phyloP scores from a whole-genome alignment of 2,888 invertebrate genomes.

The Cataglyphis altisquamis region DNA sequence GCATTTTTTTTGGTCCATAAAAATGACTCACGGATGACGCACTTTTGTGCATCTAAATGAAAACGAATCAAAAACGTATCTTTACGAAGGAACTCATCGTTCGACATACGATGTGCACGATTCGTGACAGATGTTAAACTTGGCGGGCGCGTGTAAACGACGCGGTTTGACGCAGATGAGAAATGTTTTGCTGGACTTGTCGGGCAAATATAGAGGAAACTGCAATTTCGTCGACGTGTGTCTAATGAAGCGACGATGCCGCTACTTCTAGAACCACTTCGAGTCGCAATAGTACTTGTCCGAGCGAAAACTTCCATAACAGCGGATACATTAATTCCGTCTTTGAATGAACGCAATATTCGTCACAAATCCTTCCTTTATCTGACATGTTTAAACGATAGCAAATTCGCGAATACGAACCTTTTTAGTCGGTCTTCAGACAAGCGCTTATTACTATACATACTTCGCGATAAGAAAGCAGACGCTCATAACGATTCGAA shows the following conservation, averaged over 20 bases:
- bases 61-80: not conserved
- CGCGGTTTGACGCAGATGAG: slow-evolving; percentile 42
- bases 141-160: slow-evolving; percentile 33
- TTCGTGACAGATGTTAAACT: slow-evolving; percentile 24
- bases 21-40: not conserved
- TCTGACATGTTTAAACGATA: not conserved
- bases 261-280: slow-evolving; percentile 12
- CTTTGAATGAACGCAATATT: slow-evolving; percentile 44
- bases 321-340: slow-evolving; percentile 23
- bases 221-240: slow-evolving; percentile 47
- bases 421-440: slow-evolving; percentile 4
- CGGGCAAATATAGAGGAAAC: slow-evolving; percentile 39
- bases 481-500: not conserved
- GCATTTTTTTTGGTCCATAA: not conserved
- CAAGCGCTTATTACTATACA: slow-evolving; percentile 28
- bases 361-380: slow-evolving; percentile 18
- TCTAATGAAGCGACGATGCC: slow-evolving; percentile 48
- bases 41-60: not conserved
- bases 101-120: not conserved
- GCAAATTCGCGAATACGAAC: slow-evolving; percentile 17
- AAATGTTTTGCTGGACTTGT: slow-evolving; percentile 43
- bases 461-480: slow-evolving; percentile 29
- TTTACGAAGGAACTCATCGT: slow-evolving; percentile 32
- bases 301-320: not conserved
- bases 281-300: slow-evolving; percentile 3